A percentile compares a stretch with the other conserved stretches of the same genome.
phyloP scores from a whole-genome alignment of 2,113 vertebrate species.

The Pituophis catenifer region DNA sequence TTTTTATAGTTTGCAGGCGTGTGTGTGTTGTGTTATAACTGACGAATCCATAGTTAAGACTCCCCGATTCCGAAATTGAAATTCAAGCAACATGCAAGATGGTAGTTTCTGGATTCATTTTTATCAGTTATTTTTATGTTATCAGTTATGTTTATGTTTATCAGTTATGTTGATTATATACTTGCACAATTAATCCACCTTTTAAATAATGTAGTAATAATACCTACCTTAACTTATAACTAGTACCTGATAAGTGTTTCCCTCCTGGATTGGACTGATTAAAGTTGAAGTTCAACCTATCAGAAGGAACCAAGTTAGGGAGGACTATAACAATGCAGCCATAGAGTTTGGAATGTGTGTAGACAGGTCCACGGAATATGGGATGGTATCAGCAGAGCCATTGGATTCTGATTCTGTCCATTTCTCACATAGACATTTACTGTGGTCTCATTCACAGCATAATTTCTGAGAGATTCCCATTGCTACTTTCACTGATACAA shows the following conservation, averaged over 20 bases:
- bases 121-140: neutral
- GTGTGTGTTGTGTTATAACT: neutral
- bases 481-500: neutral
- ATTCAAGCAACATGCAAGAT: neutral
- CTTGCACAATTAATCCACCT: neutral
- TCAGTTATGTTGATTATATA: neutral
- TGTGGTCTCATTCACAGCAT: neutral
- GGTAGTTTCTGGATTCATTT: neutral
- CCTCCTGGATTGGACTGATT: neutral
- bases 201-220: neutral
- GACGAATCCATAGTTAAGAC: neutral
- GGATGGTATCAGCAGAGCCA: neutral
- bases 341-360: neutral
- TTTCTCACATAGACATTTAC: neutral
- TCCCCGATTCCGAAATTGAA: neutral
- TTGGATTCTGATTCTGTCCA: neutral
- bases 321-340: neutral
- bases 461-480: neutral
- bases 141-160: neutral
- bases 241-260: neutral
- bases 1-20: neutral
- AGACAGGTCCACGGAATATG: neutral
- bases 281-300: neutral
- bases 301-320: neutral
- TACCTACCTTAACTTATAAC: neutral